Evolutionary conservation across 1,140 invertebrate genomes (phyloP), one percentile per base, ranked within the genome.

Genomic region (Drosophila rhopaloa): DNA sequence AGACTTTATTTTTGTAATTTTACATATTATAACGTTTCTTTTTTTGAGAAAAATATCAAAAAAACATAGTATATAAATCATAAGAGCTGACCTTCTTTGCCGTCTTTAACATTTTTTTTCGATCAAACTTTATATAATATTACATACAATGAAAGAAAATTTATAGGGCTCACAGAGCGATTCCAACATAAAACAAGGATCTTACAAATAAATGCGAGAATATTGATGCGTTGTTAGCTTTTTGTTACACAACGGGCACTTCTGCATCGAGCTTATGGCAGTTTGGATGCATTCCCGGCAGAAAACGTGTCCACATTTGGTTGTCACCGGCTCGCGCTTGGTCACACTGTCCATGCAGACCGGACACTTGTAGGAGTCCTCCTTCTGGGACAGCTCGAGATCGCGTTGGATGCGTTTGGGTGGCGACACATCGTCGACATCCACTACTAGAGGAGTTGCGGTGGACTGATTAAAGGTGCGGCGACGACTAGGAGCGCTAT

Each of bases 241-340:
- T 27, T 72, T 79, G 48, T 90, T 78, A 35, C 84, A 89, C 13
- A 89, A 10, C 0, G 84, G 84, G 11, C 84, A 89, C 13, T 89
- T 89, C 29, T 67, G 68, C 0, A 62, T 46, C 4, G 48, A 4
- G 7, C 58, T 10, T 13, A 79, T 37, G 13, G 71, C 81, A 14
- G 41, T 9, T 16, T 66, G n/a, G 0, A 89, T 75, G 38, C 84
- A 89, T 0, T 1, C 11, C 0, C 62, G 71, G 32, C 84, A 89
- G 13, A 89, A 89, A 13, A 89, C 59, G 19, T 89, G 84, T 1
- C 84, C 84, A 13, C 84, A 89, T 14, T 66, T 70, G 13, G 84
- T 89, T 11, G 86, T 43, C 11, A 50, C 55, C 0, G 85, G 85
- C 1, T 81, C 58, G 4, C 70, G 74, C 0, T 6, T n/a, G 1